Evolutionary conservation across 2,888 invertebrate genomes (phyloP), one percentile per base, ranked within the genome.

Genomic region (Yponomeuta malinellus): DNA sequence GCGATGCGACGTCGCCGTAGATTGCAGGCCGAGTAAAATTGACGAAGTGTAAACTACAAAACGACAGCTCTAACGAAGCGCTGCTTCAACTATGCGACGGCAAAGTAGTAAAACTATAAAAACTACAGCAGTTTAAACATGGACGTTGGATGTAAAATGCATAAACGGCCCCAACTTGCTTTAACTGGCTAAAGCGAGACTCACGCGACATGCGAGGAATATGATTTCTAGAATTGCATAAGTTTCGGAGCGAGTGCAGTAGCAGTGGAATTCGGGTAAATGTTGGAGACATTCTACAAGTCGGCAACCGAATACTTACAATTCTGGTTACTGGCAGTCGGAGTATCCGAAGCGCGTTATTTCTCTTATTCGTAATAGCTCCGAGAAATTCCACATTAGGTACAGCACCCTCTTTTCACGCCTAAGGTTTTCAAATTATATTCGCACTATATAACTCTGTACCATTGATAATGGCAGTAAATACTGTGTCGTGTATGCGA

Each of bases 1-100:
- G 78, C 79, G 74, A 77, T 78, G 80, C 80, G 78, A 77, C 76
- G 79, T 65, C 29, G 31, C 65, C 67, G 67, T 43, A n/a, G 67
- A 33, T 67, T 67, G 67, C 67, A 43, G 43, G 37, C 33, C 67
- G 33, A 33, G 67, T 52, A 72, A 74, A 73, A 74, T 72, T 72
- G 75, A 73, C 78, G 76, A 73, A 78, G 77, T 77, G 79, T 78
- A 78, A 80, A 75, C 78, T 74, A 74, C 74, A 76, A 74, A 76
- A 74, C 71, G 71, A 76, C 75, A 70, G 75, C 31, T n/a, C 67
- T 43, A 67, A 43, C 43, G 67, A 33, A 67, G 67, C 67, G 33
- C 65, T 33, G 65, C 29, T 43, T 63, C 8, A 23, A 5, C 2
- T 59, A 59, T 15, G 52, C 52, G 12, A 59, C 52, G 15, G 1